Conservation (phyloP, 2,888 invertebrate genomes). For the Dorcus hopei region DNA sequence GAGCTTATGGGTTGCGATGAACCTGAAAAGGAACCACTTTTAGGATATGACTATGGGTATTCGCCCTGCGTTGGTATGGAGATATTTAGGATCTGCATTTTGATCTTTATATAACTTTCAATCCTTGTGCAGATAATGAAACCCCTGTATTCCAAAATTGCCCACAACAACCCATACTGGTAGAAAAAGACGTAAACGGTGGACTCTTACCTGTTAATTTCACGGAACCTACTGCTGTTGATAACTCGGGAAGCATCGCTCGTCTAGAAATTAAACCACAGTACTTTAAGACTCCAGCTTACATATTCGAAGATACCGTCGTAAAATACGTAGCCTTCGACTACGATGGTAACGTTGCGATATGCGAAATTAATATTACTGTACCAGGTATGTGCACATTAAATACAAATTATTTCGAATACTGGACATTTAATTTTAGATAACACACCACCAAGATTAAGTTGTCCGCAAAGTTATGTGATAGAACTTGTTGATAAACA, state of each 20-base stretch:
- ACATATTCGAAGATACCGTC: conserved; percentile 86
- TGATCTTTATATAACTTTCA: not conserved
- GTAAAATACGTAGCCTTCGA: conserved; percentile 96
- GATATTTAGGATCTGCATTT: conserved; percentile 4
- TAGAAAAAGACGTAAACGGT: conserved; percentile 83
- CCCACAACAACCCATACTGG: conserved; percentile 87
- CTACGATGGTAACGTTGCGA: conserved; percentile 95
- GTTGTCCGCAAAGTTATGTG: conserved; percentile 91
- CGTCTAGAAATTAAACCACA: conserved; percentile 89
- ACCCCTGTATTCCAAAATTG: conserved; percentile 96
- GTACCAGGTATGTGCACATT: conserved; percentile 60
- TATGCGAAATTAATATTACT: conserved; percentile 94
- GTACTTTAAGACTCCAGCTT: conserved; percentile 84
- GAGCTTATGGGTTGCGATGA: conserved; percentile 96
- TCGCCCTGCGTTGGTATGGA: conserved; percentile 83
- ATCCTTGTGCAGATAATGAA: conserved; percentile 71
- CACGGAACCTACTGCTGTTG: conserved; percentile 90
- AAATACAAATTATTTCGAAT: not conserved
- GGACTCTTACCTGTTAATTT: conserved; percentile 90
- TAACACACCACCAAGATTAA: conserved; percentile 84
- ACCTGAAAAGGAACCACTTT: conserved; percentile 73
- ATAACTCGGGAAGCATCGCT: conserved; percentile 93
- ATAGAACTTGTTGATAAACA: conserved; percentile 87
- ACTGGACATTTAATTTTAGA: conserved; percentile 52
- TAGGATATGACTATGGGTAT: conserved; percentile 90